phyloP scores from a whole-genome alignment of 1,140 invertebrate genomes.

The Cydia fagiglandana region DNA sequence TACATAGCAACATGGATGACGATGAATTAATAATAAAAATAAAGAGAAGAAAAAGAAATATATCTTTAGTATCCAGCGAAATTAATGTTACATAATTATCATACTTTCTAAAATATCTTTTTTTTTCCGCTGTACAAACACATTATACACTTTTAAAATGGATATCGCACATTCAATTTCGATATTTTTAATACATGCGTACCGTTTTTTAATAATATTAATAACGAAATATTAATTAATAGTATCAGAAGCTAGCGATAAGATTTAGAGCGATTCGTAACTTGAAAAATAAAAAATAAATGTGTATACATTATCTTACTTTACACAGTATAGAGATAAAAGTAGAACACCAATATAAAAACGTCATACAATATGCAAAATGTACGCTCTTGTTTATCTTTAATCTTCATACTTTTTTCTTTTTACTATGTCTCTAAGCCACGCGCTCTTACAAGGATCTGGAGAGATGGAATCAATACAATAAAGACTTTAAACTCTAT shows the following conservation, averaged over 20 bases:
- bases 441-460: background rate
- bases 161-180: background rate
- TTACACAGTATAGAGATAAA: background rate
- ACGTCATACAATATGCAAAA: background rate
- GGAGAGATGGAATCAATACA: background rate
- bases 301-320: slow-evolving; percentile 14
- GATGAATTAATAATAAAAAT: slow-evolving; percentile 33
- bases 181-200: background rate
- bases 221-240: slow-evolving; percentile 46
- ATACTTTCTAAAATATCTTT: slow-evolving; percentile 33
- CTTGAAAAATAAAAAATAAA: slow-evolving; percentile 24
- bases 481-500: background rate
- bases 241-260: slow-evolving; percentile 39
- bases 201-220: slow-evolving; percentile 40
- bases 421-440: background rate
- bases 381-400: background rate
- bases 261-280: background rate
- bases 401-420: background rate
- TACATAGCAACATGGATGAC: slow-evolving; percentile 32
- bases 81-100: slow-evolving; percentile 25
- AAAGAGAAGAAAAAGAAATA: too few relatives aligned
- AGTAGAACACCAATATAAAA: background rate
- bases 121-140: slow-evolving; percentile 41
- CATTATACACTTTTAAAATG: slow-evolving; percentile 3
- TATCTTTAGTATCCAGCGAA: slow-evolving; percentile 37